Percentiles rank a stretch among this genome's conserved stretches.
phyloP scores from a whole-genome alignment of 2,797 vertebrate genomes.

The Pseudochaenichthys georgianus region DNA sequence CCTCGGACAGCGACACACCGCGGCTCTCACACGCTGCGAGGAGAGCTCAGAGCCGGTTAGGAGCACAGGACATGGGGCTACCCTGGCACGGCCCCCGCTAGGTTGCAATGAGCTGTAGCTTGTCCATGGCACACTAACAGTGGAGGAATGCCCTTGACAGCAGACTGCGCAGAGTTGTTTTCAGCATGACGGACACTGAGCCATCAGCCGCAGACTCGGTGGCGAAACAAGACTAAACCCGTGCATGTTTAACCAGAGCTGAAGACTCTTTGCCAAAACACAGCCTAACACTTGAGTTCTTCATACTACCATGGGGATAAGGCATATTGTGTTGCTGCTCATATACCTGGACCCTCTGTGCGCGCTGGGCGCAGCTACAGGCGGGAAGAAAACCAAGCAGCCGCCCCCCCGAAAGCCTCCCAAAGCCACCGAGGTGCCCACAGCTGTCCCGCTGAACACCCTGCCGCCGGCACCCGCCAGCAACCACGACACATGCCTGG shows the following conservation, averaged over 20 bases:
- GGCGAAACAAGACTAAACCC: slow-evolving; percentile 58
- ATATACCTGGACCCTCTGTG: slow-evolving; percentile 86
- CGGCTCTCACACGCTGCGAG: slow-evolving; percentile 23
- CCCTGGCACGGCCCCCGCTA: slow-evolving; percentile 19
- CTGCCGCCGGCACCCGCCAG: slow-evolving; percentile 70
- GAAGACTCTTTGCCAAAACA: slow-evolving; percentile 36
- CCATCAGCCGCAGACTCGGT: slow-evolving; percentile 52
- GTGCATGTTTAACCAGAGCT: slow-evolving; percentile 30
- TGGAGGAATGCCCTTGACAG: slow-evolving; percentile 63
- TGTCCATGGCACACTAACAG: slow-evolving; percentile 33
- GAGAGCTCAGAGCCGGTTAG: slow-evolving; percentile 43
- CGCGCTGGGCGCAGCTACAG: slow-evolving; percentile 79
- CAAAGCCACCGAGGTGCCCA: slow-evolving; percentile 77
- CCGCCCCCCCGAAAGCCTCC: slow-evolving; percentile 65
- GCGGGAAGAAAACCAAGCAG: slow-evolving; percentile 80
- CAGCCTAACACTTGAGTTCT: slow-evolving; percentile 28
- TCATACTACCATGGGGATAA: slow-evolving; percentile 82
- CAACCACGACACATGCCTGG: slow-evolving; percentile 92
- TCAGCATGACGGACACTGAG: slow-evolving; percentile 66
- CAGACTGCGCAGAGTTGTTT: slow-evolving; percentile 35
- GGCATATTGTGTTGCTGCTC: slow-evolving; percentile 84
- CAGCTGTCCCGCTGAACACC: slow-evolving; percentile 70
- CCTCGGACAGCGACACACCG: slow-evolving; percentile 73
- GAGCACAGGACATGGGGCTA: slow-evolving; percentile 49
- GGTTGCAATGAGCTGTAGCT: slow-evolving; percentile 46